Evolutionary conservation across 1,140 invertebrate genomes (phyloP), one percentile per base, ranked within the genome.

Genomic region (Penaeus vannamei): DNA sequence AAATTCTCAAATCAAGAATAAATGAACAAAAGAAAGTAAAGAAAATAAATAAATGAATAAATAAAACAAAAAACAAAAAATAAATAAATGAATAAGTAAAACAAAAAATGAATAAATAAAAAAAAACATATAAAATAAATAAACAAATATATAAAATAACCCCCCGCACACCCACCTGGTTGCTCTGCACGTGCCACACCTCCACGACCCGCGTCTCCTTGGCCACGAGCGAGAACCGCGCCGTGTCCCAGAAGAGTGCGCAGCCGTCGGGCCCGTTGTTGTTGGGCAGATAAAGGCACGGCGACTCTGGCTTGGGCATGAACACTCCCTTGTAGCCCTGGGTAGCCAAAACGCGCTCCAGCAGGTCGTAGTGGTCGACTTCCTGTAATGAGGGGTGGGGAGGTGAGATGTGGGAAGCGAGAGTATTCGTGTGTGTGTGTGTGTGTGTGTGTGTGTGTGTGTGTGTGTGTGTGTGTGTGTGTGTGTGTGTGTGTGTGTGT

Each of bases 221-320:
- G 79, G 94, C 92, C 12, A 96, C 85, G 42, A 96, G 92, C 87
- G 95, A 94, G 86, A 96, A 95, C 92, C 95, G 95, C 69, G 95
- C 93, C 66, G 93, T 94, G 69, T 94, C 93, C 92, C 95, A 96
- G 92, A 97, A 97, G 36, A 97, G 94, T 3, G 96, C 96, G 92
- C 96, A 97, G 8, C 96, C 96, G 93, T 97, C 96, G 0, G 96
- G 96, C 2, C 96, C 96, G 91, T 95, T 96, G 92, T 96, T 96
- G 66, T 95, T 95, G 85, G 94, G 93, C 66, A 96, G 94, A 91
- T 96, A 96, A 26, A 96, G 93, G 92, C 96, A 97, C 0, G 96
- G 96, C 0, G 96, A 97, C 92, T 97, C 95, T 1, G 96, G 96
- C 93, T 97, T 97, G 0, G 96, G 96, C 91, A 95, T 95, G 92